Conservation (phyloP, 37 sponge, comb jelly and placozoan genomes). For the Cliona cf. orientalis region DNA sequence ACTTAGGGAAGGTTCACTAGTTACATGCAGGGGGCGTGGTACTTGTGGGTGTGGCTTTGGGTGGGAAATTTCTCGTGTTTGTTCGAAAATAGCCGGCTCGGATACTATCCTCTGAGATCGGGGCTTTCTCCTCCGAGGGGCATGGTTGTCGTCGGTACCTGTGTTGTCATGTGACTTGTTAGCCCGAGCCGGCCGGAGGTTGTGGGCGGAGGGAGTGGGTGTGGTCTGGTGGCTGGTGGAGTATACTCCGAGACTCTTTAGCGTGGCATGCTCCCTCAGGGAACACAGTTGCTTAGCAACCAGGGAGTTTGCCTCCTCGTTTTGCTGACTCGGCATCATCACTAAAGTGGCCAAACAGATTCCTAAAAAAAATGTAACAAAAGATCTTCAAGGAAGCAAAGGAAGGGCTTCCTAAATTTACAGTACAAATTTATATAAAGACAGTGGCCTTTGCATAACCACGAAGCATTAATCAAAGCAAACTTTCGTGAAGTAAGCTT, state of each 20-base stretch:
- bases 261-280: constrained; percentile 47
- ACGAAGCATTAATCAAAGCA: no score
- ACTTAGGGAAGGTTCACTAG: no score
- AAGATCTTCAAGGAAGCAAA: no score
- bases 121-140: neutral
- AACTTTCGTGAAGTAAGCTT: no score
- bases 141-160: neutral
- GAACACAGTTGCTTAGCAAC: constrained; percentile 54
- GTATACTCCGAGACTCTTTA: constrained; percentile 44
- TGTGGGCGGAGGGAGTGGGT: neutral
- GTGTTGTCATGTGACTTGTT: neutral
- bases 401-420: neutral
- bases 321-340: constrained; percentile 26
- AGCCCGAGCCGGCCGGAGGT: neutral
- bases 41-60: neutral
- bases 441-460: no score
- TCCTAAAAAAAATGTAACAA: constrained; percentile 17
- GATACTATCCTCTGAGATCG: neutral
- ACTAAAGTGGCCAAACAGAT: constrained; percentile 51
- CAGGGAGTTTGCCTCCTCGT: neutral
- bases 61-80: neutral
- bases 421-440: neutral
- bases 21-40: neutral
- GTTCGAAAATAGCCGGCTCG: neutral
- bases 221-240: neutral